These are phyloP conservation scores for Drosophila erecta DNA, from an alignment of 1,140 invertebrate genomes.

Conservation along the genomic window DNA sequence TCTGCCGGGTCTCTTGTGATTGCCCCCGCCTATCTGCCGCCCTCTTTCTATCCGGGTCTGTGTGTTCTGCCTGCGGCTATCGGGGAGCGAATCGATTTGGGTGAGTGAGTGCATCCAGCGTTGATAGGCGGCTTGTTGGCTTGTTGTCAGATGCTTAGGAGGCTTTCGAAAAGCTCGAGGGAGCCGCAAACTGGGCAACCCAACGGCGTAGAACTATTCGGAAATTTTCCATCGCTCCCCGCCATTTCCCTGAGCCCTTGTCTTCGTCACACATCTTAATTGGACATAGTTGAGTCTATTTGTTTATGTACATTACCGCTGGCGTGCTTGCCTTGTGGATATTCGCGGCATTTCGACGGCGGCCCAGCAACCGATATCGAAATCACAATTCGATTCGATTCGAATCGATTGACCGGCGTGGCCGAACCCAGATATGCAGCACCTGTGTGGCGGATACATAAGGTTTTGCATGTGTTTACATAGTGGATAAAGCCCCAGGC, in stretches of 20 bases:
- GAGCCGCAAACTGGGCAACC: no score
- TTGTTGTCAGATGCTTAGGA: constrained; percentile 5
- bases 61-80: constrained; percentile 10
- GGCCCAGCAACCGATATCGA: constrained; percentile 44
- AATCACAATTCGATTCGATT: constrained; percentile 11
- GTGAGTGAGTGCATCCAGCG: constrained; percentile 23
- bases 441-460: background rate
- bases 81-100: constrained; percentile 26
- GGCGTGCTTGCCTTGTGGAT: background rate
- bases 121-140: constrained; percentile 34
- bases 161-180: constrained; percentile 1
- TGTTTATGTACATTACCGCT: constrained; percentile 4
- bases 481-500: no score
- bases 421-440: constrained; percentile 1
- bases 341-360: background rate
- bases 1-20: constrained; percentile 9
- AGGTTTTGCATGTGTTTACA: no score
- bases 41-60: constrained; percentile 4
- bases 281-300: constrained; percentile 43
- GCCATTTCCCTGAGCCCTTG: no score
- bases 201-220: background rate
- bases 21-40: constrained; percentile 26
- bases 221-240: constrained; percentile 1
- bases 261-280: constrained; percentile 69
- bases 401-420: constrained; percentile 1